Evolutionary conservation across 1,140 invertebrate genomes (phyloP).

Genomic region (Drosophila kepulauana): DNA sequence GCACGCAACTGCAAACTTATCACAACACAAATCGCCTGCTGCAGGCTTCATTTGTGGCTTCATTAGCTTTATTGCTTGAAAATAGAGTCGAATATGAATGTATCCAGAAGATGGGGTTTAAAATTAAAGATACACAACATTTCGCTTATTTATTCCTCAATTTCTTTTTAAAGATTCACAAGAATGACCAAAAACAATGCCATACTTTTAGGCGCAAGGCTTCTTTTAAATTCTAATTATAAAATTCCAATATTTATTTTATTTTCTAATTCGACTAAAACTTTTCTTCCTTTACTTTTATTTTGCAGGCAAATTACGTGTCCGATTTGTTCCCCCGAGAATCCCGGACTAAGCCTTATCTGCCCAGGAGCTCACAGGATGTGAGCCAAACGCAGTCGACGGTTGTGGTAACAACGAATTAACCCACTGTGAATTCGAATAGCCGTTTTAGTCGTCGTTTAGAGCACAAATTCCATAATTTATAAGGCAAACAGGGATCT

Average conservation of each 20-base stretch:
- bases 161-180: neutral
- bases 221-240: neutral
- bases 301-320: conserved; percentile 77
- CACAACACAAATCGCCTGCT: neutral
- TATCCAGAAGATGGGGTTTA: neutral
- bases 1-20: conserved; percentile 16
- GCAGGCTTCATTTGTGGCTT: conserved; percentile 4
- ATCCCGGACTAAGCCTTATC: conserved; percentile 50
- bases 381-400: conserved; percentile 50
- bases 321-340: conserved; percentile 69
- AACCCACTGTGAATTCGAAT: conserved; percentile 30
- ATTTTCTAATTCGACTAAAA: neutral
- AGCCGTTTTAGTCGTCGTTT: conserved; percentile 24
- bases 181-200: neutral
- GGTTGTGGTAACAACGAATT: conserved; percentile 56
- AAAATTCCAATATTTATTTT: neutral
- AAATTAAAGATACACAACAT: too few species aligned
- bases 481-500: conserved; percentile 48
- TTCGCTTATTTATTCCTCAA: neutral
- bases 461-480: conserved; percentile 68
- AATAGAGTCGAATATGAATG: neutral
- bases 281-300: conserved; percentile 1
- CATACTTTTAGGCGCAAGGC: conserved; percentile 65
- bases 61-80: neutral
- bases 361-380: conserved; percentile 72